phyloP scores from a whole-genome alignment of 2,113 vertebrate genomes.

The Sander vitreus region DNA sequence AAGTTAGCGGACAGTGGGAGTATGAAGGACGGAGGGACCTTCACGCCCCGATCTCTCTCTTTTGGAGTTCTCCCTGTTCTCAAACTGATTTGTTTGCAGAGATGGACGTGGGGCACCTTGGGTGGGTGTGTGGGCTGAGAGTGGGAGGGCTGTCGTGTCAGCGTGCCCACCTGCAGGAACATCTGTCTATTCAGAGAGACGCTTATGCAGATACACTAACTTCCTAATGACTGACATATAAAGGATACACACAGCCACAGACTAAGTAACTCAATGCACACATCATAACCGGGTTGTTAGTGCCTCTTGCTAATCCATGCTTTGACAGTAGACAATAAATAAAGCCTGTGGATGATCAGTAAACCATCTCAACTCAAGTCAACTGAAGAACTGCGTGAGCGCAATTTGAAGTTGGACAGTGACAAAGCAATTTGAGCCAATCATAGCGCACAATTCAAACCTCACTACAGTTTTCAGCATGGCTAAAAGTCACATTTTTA shows the following conservation, averaged over 20 bases:
- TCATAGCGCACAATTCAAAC: not conserved
- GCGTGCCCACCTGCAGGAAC: slow-evolving; percentile 81
- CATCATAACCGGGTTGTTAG: not conserved
- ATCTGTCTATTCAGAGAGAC: slow-evolving; percentile 75
- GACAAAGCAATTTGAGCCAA: not conserved
- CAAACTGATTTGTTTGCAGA: slow-evolving; percentile 73
- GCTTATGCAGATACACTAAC: slow-evolving; percentile 22
- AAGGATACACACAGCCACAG: not conserved
- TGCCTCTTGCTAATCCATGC: not conserved
- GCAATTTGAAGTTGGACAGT: not conserved
- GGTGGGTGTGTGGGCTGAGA: slow-evolving; percentile 50
- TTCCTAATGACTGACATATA: slow-evolving; percentile 38
- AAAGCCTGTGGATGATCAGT: not conserved
- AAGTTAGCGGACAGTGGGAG: slow-evolving; percentile 48
- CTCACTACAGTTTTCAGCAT: not conserved
- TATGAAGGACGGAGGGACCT: slow-evolving; percentile 71
- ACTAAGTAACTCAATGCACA: no score
- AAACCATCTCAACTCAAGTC: not conserved
- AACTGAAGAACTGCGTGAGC: not conserved
- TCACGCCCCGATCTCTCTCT: slow-evolving; percentile 51
- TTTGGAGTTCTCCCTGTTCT: slow-evolving; percentile 60
- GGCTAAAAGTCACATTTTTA: not conserved
- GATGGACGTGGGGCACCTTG: slow-evolving; percentile 79
- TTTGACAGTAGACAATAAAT: not conserved
- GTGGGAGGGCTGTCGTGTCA: slow-evolving; percentile 72